phyloP scores from a whole-genome alignment of 2,888 invertebrate species.

The Phlogophora meticulosa region DNA sequence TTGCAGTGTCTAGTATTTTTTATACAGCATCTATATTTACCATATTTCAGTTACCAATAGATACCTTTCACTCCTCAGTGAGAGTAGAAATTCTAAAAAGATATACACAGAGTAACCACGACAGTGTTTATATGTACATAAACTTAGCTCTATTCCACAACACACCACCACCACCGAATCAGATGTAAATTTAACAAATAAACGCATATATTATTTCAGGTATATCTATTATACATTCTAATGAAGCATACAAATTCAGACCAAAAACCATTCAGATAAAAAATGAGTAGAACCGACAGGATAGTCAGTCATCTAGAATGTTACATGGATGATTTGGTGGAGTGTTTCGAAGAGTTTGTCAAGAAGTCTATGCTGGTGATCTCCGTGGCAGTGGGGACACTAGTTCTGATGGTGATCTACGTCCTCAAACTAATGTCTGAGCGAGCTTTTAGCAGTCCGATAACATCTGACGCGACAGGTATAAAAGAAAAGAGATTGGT shows the following conservation, averaged over 20 bases:
- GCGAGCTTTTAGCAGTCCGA: not conserved
- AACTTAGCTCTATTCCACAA: too few relatives aligned
- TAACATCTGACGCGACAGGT: conserved; percentile 1
- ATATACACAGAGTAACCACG: too few relatives aligned
- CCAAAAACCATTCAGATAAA: not conserved
- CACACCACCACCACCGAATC: too few relatives aligned
- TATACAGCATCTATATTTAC: too few relatives aligned
- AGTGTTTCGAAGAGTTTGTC: conserved; percentile 78
- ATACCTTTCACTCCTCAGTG: not conserved
- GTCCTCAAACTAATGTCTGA: conserved; percentile 64
- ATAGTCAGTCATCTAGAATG: conserved; percentile 72
- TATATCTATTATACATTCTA: conserved; percentile 86
- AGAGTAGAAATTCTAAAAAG: not conserved
- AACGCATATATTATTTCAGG: conserved; percentile 72
- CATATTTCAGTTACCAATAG: not conserved
- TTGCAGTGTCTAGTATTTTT: not conserved
- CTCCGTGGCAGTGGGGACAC: conserved; percentile 71
- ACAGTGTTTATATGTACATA: too few relatives aligned
- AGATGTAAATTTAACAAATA: not conserved
- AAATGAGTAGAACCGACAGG: conserved; percentile 75
- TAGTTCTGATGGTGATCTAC: conserved; percentile 74
- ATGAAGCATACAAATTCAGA: conserved; percentile 32
- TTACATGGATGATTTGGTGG: conserved; percentile 78
- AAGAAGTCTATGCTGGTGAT: conserved; percentile 78
- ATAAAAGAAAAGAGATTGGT: not conserved